Conservation (phyloP, 2,888 invertebrate genomes). For the Ormyrus pomaceus region DNA sequence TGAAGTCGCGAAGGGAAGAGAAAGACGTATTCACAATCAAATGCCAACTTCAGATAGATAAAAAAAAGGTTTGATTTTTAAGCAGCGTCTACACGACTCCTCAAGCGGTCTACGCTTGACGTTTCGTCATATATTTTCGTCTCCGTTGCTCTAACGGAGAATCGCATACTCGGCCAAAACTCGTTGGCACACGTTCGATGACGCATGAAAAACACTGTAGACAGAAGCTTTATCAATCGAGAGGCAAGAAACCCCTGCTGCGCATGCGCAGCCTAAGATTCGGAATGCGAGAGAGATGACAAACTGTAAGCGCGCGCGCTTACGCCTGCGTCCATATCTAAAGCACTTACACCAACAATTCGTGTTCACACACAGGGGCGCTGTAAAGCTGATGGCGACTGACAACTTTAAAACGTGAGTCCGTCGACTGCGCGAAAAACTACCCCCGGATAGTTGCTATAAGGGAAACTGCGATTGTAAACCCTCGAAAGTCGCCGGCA, state of each 20-base stretch:
- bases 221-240: no score
- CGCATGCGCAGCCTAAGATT: constrained; percentile 65
- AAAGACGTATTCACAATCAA: no score
- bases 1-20: no score
- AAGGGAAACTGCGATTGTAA: background rate
- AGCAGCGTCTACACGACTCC: no score
- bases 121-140: no score
- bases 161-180: no score
- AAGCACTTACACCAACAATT: background rate
- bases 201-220: no score
- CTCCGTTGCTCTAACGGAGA: no score
- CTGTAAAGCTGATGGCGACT: constrained; percentile 71
- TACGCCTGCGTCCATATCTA: background rate
- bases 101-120: no score
- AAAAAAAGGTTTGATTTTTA: no score
- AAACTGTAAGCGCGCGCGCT: constrained; percentile 28
- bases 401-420: constrained; percentile 74
- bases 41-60: no score
- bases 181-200: no score
- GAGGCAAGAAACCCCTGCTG: constrained; percentile 29
- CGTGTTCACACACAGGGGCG: constrained; percentile 43
- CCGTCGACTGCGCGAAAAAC: constrained; percentile 48
- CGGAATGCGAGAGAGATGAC: constrained; percentile 56
- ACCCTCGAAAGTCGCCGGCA: background rate
- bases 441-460: background rate